Conservation (phyloP, 2,888 invertebrate species). For the Synanthedon tipuliformis region DNA sequence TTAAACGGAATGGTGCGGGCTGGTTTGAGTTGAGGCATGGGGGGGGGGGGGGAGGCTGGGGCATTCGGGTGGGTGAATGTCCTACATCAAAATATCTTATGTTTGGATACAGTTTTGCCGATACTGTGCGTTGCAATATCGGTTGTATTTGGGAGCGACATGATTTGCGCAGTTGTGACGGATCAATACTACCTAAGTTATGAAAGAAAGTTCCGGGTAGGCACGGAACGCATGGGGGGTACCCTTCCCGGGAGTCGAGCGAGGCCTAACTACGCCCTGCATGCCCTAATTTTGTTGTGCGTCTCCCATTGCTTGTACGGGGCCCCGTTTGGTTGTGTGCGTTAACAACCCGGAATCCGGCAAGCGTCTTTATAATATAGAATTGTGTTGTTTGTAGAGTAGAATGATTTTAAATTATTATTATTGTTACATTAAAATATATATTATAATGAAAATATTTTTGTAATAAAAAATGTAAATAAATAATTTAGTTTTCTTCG, state of each 20-base stretch:
- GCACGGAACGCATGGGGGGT: constrained; percentile 60
- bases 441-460: too few species aligned
- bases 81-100: background rate
- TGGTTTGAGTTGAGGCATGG: constrained; percentile 2
- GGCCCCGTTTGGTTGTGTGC: constrained; percentile 31
- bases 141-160: constrained; percentile 29
- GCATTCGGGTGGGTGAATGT: background rate
- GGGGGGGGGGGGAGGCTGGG: background rate
- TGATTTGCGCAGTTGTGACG: constrained; percentile 67
- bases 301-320: constrained; percentile 33
- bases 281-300: constrained; percentile 59
- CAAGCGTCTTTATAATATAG: background rate
- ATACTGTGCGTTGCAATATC: constrained; percentile 20
- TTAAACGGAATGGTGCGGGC: background rate
- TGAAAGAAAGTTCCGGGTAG: constrained; percentile 67
- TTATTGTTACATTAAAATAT: too few species aligned
- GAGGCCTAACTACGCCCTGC: constrained; percentile 66
- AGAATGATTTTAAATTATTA: too few species aligned
- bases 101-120: background rate
- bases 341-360: constrained; percentile 20
- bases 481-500: too few species aligned
- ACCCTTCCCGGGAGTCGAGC: constrained; percentile 41
- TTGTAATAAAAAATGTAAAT: too few species aligned
- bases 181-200: constrained; percentile 67
- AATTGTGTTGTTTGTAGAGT: background rate